These are phyloP conservation scores for Cephus rjabovi DNA, from an alignment of 2,888 invertebrate genomes.

Conservation along the genomic window DNA sequence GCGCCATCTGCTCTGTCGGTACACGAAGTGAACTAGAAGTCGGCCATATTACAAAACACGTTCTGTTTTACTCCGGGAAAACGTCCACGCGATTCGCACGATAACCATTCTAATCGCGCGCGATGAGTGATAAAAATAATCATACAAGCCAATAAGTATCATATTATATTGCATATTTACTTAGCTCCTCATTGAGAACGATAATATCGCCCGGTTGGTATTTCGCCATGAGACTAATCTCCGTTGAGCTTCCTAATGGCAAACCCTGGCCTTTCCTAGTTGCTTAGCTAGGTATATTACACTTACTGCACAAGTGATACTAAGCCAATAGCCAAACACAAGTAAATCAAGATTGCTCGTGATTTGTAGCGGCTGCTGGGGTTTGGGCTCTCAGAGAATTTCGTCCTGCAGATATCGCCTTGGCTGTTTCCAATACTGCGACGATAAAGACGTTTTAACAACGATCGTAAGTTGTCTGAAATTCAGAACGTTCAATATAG, in stretches of 20 bases:
- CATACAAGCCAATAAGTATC: too few species aligned
- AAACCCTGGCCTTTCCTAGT: constrained; percentile 49
- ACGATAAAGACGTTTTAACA: constrained; percentile 48
- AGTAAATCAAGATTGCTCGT: constrained; percentile 66
- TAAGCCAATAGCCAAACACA: constrained; percentile 65
- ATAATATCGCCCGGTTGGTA: constrained; percentile 24
- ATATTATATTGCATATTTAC: too few species aligned
- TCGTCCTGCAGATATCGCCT: constrained; percentile 34
- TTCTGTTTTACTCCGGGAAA: too few species aligned
- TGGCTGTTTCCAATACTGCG: constrained; percentile 33
- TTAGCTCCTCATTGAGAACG: constrained; percentile 2
- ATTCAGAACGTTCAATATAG: too few species aligned
- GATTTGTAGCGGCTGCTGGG: constrained; percentile 55
- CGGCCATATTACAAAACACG: too few species aligned
- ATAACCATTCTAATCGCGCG: too few species aligned
- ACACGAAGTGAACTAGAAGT: too few species aligned
- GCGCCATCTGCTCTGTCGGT: too few species aligned
- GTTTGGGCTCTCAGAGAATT: constrained; percentile 33
- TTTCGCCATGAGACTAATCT: constrained; percentile 20
- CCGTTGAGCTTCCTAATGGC: constrained; percentile 50
- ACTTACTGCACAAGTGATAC: constrained; percentile 58
- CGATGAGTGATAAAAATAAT: too few species aligned
- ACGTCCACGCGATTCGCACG: too few species aligned
- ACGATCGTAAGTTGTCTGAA: neutral
- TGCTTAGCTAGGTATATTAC: constrained; percentile 53